Conservation (phyloP, 2,888 invertebrate species). For the Ptilodon capucinus region DNA sequence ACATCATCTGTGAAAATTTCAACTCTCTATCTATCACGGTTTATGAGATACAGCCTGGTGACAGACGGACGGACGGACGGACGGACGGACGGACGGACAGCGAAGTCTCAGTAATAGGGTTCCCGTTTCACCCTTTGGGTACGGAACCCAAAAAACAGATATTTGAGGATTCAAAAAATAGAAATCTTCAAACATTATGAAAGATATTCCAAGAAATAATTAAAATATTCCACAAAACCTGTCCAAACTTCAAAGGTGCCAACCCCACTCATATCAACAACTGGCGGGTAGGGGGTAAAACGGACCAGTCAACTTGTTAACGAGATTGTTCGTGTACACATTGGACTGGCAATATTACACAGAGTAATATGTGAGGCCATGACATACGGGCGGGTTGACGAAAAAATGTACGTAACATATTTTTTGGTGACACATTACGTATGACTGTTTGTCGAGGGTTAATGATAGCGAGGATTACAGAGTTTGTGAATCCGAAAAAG, state of each 20-base stretch:
- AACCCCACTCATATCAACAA: slow-evolving; percentile 1
- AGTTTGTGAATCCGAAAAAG: background rate
- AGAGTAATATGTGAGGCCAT: slow-evolving; percentile 20
- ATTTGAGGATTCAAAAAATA: too few relatives aligned
- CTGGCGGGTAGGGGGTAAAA: slow-evolving; percentile 7
- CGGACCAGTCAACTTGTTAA: slow-evolving; percentile 38
- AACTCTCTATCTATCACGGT: too few relatives aligned
- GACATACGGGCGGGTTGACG: slow-evolving; percentile 17
- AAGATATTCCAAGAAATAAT: too few relatives aligned
- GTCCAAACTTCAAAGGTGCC: background rate
- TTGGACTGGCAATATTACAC: slow-evolving; percentile 15
- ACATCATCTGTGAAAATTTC: too few relatives aligned
- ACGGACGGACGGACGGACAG: too few relatives aligned
- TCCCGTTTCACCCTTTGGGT: too few relatives aligned
- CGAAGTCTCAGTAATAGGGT: too few relatives aligned
- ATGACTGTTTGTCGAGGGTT: background rate
- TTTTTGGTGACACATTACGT: slow-evolving; percentile 5
- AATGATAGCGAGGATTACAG: background rate
- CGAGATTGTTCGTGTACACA: slow-evolving; percentile 31
- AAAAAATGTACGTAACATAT: slow-evolving; percentile 22
- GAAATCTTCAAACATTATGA: too few relatives aligned
- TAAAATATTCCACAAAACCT: background rate
- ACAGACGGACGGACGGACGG: too few relatives aligned
- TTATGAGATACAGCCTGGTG: too few relatives aligned
- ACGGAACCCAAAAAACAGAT: too few relatives aligned